Evolutionary conservation across 2,113 vertebrate genomes (phyloP), one percentile per base, ranked within the genome.

Genomic region (Pimephales promelas): DNA sequence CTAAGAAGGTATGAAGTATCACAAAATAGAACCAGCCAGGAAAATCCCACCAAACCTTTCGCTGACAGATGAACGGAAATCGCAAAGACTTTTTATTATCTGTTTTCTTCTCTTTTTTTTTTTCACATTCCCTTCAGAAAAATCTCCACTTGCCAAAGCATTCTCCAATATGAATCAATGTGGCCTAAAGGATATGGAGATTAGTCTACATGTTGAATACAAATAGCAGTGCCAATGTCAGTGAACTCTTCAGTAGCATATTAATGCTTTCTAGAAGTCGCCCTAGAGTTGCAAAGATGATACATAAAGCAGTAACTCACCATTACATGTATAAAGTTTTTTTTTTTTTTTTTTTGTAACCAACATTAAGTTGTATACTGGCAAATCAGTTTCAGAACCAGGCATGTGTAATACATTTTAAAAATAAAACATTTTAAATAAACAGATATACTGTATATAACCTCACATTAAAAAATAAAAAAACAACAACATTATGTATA

Each of bases 51-150:
- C 64, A 73, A 45, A 62, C 47, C 52, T 49, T 68, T 85, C 36
- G 82, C 36, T 85, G 83, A 75, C 75, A 85, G 66, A 68, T 54
- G 74, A 20, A 79, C n/a, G 34, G 49, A 57, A 85, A 43, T 83
- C 66, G 6, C 45, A 75, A 66, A 84, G 24, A 54, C 31, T 26
- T 52, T 84, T 77, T 77, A 76, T 31, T 61, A 73, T 45, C 59
- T 79, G 52, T 28, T 31, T 62, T 80, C 31, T 64, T 9, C 18
- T 34, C 24, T 28, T 4, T 24, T 24, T 3, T 62, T 54, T 62
- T 54, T 43, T 14, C 18, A 31, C 82, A 40, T 10, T 10, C 24
- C 68, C 9, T 22, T 62, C 64, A 64, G 74, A 83, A 75, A 75
- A 9, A 18, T 61, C 20, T 54, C n/a, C 71, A 80, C 54, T 76